Base-by-base conservation (phyloP, 2,113 vertebrate genomes). In the Pseudopodoces humilis region DNA sequence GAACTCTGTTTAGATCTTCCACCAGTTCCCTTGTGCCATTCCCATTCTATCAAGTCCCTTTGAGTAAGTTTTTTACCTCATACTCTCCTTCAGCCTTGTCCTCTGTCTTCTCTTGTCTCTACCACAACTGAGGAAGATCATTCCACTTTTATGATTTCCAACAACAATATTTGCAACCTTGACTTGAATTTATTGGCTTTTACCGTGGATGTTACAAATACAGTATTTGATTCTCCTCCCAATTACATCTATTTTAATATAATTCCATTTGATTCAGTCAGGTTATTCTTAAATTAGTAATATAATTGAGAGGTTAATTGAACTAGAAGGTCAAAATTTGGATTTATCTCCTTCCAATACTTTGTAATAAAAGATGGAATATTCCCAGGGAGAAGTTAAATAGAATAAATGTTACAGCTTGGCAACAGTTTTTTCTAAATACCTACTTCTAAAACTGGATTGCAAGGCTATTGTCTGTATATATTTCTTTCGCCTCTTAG, bases 1-100 rank as follows among this genome's bases (percentile, higher is more conserved):
- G 80, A 90, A 55, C 69, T 80, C 74, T 74, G 5, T 91, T 97
- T 94, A 97, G 80, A 89, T 97, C 80, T 93, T 90, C 30, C 43
- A 80, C 31, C 43, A 80, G 50, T 84, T 92, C 60, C 14, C 20
- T 63, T 79, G 39, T 88, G 49, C 33, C 55, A 74, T 83, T 95
- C 69, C 62, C 7, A 65, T 94, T 88, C 83, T 83, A 46, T 50
- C 74, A 94, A 53, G 60, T 91, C 46, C 31, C 43, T 59, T 77
- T 82, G 46, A 65, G 70, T 92, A 91, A 15, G 1, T 60, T 95
- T 94, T 76, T 27, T 27, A 39, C 90, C 18, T 93, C 37, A 3
- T 43, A 3, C 7, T 83, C 7, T 91, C 24, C 47, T 47, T 59
- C 30, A 30, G 65, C 64, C 69, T 76, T 53, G 27, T 43, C 41